Base-by-base conservation (phyloP, 2,797 vertebrate genomes). In the Streptopelia turtur region DNA sequence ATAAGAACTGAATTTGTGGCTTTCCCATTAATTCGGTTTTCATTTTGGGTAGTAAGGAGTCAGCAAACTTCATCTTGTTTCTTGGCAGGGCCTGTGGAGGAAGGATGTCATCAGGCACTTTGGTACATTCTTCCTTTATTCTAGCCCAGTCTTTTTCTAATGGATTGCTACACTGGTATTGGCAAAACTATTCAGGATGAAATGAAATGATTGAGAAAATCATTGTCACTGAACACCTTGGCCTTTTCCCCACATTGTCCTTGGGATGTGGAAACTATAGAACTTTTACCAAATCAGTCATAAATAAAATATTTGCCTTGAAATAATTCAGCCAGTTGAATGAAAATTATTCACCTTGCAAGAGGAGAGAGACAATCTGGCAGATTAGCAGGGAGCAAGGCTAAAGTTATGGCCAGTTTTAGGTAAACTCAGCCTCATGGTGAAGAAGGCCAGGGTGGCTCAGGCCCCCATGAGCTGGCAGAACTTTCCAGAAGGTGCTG, bases 41-140 rank as follows among this genome's bases (percentile, higher is more conserved):
- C 65, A 18, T 97, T 96, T 97, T 94, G 84, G 89, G 88, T 97
- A 96, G 75, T 56, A 87, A 96, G 83, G 85, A 94, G 96, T 96
- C 94, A 95, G 81, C 31, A 75, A 89, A 83, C 45, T 92, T 94
- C 83, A 82, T 85, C 90, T 92, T 91, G 59, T 59, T 94, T 92
- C 90, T 85, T 10, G 11, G 72, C 23, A 5, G 30, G 72, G 28
- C 41, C 47, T 75, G 61, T 35, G 43, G 25, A 75, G 13, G 33
- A 81, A 75, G 9, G 3, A 80, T 72, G 39, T 70, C n/a, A 89
- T 78, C 71, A 94, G 69, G 64, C 31, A 86, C 49, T 90, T 92
- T 23, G 17, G 49, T 47, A 96, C 89, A 94, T 85, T 43, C 47
- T 82, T 83, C 37, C 30, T 87, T 95, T 89, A 83, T 91, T 96